Conservation (phyloP, 2,888 invertebrate genomes). For the Drosophila algonquin region DNA sequence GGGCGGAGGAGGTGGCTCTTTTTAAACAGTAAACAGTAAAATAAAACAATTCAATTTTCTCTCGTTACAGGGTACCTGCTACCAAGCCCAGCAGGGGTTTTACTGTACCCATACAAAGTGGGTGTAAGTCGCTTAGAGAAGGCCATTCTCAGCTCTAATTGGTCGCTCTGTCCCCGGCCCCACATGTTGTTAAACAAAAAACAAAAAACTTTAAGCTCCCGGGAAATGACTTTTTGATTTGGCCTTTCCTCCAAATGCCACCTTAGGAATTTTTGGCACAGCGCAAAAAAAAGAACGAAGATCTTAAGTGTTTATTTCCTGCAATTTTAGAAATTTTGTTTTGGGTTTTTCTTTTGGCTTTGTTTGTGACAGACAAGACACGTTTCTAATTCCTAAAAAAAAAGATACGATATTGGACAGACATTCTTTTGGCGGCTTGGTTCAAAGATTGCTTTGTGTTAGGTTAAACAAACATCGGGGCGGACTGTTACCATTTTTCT, state of each 20-base stretch:
- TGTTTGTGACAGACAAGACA: slow-evolving; percentile 37
- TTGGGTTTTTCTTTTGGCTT: slow-evolving; percentile 19
- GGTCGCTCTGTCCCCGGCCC: not conserved
- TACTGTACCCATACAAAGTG: slow-evolving; percentile 4
- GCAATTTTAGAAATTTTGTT: slow-evolving; percentile 29
- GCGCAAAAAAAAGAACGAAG: slow-evolving; percentile 14
- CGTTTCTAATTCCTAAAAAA: slow-evolving; percentile 20
- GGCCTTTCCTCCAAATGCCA: not conserved
- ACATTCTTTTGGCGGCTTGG: slow-evolving; percentile 36
- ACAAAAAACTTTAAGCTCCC: slow-evolving; percentile 22
- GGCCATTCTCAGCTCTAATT: slow-evolving; percentile 1
- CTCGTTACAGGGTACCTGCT: not conserved
- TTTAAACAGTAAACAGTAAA: not conserved
- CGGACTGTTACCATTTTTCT: slow-evolving; percentile 53
- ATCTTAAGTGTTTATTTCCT: slow-evolving; percentile 47
- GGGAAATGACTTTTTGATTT: slow-evolving; percentile 16
- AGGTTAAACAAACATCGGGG: slow-evolving; percentile 52
- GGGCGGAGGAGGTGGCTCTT: not conserved
- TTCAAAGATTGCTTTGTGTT: slow-evolving; percentile 33
- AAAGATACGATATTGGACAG: slow-evolving; percentile 7
- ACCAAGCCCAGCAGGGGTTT: not conserved
- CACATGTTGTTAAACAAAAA: slow-evolving; percentile 14
- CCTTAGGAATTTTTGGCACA: slow-evolving; percentile 19
- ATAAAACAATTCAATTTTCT: slow-evolving; percentile 38
- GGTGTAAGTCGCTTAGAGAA: slow-evolving; percentile 3